Evolutionary conservation across 2,888 invertebrate species (phyloP).

Genomic region (Leptinotarsa haldemani): DNA sequence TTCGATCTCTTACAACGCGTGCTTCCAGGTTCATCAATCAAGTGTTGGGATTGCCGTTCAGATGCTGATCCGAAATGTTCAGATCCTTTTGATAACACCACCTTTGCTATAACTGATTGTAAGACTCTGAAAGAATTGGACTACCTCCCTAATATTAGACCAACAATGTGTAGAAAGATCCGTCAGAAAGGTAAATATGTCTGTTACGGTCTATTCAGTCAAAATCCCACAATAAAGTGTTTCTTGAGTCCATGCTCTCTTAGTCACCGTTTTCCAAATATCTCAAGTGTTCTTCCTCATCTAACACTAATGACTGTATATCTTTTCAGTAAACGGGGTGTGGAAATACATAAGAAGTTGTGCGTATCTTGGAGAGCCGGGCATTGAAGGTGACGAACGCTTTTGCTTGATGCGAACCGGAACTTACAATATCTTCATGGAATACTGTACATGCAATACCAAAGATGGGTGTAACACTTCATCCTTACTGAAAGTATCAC

Average conservation of each 20-base stretch:
- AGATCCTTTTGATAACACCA: constrained; percentile 91
- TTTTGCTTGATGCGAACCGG: constrained; percentile 92
- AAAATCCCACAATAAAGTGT: no score
- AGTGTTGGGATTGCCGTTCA: constrained; percentile 93
- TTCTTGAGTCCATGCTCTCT: no score
- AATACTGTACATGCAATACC: constrained; percentile 92
- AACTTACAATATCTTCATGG: constrained; percentile 92
- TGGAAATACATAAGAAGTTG: constrained; percentile 91
- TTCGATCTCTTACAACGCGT: no score
- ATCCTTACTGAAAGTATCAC: constrained; percentile 42
- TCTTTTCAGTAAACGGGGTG: constrained; percentile 78
- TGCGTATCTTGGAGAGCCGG: constrained; percentile 91
- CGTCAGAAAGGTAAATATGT: constrained; percentile 81
- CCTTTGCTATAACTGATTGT: constrained; percentile 84
- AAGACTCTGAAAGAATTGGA: constrained; percentile 64
- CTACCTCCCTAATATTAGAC: constrained; percentile 72
- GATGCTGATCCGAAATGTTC: constrained; percentile 90
- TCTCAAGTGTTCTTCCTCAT: no score
- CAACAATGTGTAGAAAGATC: constrained; percentile 92
- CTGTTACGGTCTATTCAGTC: no score
- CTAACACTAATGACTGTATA: not conserved
- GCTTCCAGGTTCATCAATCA: constrained; percentile 74
- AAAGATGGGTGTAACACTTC: constrained; percentile 89
- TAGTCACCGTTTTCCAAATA: no score
- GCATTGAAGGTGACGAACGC: constrained; percentile 89